Evolutionary conservation across 30 jellyfish, hydroid and myxozoan genomes (phyloP), one percentile per base, ranked within the genome.

Genomic region (Chrysaora quinquecirrha): DNA sequence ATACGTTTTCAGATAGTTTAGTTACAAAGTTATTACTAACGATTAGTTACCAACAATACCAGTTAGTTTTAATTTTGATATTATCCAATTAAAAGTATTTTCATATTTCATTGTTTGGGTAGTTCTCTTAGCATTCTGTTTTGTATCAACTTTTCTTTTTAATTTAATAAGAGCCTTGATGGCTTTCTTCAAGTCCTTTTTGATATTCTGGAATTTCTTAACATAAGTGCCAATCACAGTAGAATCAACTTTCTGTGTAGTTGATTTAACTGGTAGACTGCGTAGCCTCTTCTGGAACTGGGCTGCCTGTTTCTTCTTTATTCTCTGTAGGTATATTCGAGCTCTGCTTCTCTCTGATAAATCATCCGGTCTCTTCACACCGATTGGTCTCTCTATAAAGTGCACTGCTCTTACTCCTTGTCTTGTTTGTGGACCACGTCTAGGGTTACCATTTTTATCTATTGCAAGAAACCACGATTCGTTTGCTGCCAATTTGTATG

Each of bases 381-480:
- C 92, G 31, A 82, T 82, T 38, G 92, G 92, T 30, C 92, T 71
- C 47, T 82, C 86, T 34, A 82, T 82, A 56, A 82, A 82, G 22
- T 66, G 85, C 34, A 58, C 49, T 21, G 73, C 67, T 56, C 50
- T 82, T 7, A 30, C 56, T 20, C 54, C 73, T 18, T 21, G 47
- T 56, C 64, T 34, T 34, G 85, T 46, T 19, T 61, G 30, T 10
- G 64, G 64, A 34, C 92, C 92, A 12, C 64, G 60, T 20, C 73
- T 74, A 3, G 84, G 80, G 46, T 70, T 73, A 1, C 92, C 92
- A 0, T 24, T 33, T 60, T 35, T 82, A 33, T 82, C 92, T 46
- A 70, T 64, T n/a, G 92, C 92, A n/a, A 82, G 71, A 46, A 30
- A 82, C 92, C 92, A 82, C 24, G 92, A 82, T 3, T 54, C 78